Percentiles rank a stretch among this genome's conserved stretches.
Conservation (phyloP, 2,113 vertebrate species). For the Entosphenus tridentatus region DNA sequence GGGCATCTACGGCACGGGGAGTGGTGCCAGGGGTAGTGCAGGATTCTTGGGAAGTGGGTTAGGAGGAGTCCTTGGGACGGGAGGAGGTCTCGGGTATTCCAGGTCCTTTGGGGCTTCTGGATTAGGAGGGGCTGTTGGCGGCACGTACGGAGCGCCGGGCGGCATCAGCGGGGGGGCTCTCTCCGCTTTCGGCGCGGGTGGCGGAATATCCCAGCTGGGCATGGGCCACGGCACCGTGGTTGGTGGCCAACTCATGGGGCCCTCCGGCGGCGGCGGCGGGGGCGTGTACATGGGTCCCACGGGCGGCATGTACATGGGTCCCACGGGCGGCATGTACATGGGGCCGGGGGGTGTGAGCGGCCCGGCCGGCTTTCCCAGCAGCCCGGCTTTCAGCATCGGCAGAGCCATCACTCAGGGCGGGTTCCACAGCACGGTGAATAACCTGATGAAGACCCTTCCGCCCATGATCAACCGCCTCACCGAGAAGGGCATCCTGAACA, state of each 20-base stretch:
- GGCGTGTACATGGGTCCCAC: no score
- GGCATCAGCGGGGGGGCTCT: not conserved
- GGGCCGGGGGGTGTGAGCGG: not conserved
- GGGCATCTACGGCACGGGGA: no score
- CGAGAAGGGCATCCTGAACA: constrained; percentile 18
- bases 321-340: no score
- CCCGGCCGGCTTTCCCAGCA: constrained; percentile 10
- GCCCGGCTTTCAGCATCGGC: constrained; percentile 16
- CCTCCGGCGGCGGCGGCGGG: no score
- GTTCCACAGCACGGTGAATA: constrained; percentile 14
- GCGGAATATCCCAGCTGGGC: no score
- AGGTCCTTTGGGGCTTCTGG: not conserved
- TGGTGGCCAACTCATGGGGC: no score
- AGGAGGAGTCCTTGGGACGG: no score
- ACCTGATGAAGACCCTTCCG: constrained; percentile 8
- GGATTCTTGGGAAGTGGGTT: no score
- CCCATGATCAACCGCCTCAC: constrained; percentile 16
- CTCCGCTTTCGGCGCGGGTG: not conserved
- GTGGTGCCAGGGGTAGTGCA: no score
- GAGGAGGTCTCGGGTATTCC: not conserved
- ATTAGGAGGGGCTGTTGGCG: not conserved
- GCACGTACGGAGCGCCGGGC: constrained; percentile 5
- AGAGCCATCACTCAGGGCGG: constrained; percentile 8
- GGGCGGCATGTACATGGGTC: no score
- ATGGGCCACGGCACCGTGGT: no score